phyloP scores from a whole-genome alignment of 2,888 invertebrate species.

The Caenorhabditis japonica region DNA sequence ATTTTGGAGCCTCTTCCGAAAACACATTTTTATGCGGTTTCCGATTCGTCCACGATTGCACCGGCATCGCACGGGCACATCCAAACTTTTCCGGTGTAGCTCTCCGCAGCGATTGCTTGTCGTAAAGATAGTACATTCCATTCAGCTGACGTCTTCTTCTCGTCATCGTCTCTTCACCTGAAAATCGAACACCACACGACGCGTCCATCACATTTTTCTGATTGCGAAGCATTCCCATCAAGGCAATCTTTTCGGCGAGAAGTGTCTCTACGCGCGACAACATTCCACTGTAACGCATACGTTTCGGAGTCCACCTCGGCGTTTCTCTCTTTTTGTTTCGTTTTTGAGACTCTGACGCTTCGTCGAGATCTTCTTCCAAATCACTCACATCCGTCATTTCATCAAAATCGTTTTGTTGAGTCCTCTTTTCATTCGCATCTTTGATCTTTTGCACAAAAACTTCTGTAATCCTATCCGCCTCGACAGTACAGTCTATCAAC shows the following conservation, averaged over 20 bases:
- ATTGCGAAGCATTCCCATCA: constrained; percentile 24
- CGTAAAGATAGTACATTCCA: constrained; percentile 26
- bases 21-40: constrained; percentile 17
- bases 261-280: constrained; percentile 10
- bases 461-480: constrained; percentile 2
- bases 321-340: constrained; percentile 8
- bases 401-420: constrained; percentile 18
- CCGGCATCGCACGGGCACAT: constrained; percentile 30
- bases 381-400: constrained; percentile 45
- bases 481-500: constrained; percentile 21
- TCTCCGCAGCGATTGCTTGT: constrained; percentile 2
- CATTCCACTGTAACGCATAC: constrained; percentile 32
- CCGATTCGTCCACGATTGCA: constrained; percentile 34
- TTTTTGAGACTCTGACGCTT: constrained; percentile 6
- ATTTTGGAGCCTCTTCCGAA: no score
- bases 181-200: constrained; percentile 30
- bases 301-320: constrained; percentile 24
- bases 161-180: constrained; percentile 16
- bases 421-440: constrained; percentile 22
- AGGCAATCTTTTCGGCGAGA: constrained; percentile 10
- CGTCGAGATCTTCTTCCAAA: constrained; percentile 36
- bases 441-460: constrained; percentile 11
- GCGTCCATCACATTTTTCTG: constrained; percentile 8
- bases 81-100: constrained; percentile 3
- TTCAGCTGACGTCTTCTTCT: constrained; percentile 31